Evolutionary conservation across 2,888 invertebrate species (phyloP).

Genomic region (Ophioninae sp.): DNA sequence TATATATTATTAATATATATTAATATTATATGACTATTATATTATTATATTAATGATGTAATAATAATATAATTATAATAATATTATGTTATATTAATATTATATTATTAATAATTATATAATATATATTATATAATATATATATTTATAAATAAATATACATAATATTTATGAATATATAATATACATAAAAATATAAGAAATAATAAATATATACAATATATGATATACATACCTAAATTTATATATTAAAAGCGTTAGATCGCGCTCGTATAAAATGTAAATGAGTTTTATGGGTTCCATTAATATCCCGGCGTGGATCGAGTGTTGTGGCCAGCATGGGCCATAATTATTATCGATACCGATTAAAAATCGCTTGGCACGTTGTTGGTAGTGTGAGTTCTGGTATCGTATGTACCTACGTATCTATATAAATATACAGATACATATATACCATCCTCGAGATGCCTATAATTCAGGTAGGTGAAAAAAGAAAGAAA

Average conservation of each 20-base stretch:
- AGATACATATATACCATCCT: slow-evolving; percentile 11
- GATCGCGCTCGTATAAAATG: slow-evolving; percentile 18
- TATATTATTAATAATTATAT: too few species aligned
- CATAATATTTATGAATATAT: too few species aligned
- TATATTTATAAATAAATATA: too few species aligned
- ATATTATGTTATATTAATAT: too few species aligned
- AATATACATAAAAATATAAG: not conserved
- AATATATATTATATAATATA: too few species aligned
- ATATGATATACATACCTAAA: not conserved
- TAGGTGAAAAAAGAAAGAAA: slow-evolving; percentile 38
- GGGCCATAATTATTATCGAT: slow-evolving; percentile 60
- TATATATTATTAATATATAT: too few species aligned
- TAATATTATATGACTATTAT: too few species aligned
- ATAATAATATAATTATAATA: too few species aligned
- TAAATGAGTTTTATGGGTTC: slow-evolving; percentile 34
- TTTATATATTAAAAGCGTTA: not conserved
- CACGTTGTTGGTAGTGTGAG: slow-evolving; percentile 25
- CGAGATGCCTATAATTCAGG: slow-evolving; percentile 22
- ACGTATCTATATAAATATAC: too few species aligned
- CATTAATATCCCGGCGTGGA: slow-evolving; percentile 38
- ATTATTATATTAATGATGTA: too few species aligned
- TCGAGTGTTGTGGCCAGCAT: slow-evolving; percentile 23
- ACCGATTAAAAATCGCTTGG: slow-evolving; percentile 62
- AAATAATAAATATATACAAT: not conserved
- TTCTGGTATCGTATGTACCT: not conserved